These are phyloP conservation scores for Drosophila kohkoa DNA, from an alignment of 1,140 invertebrate genomes.

Conservation along the genomic window DNA sequence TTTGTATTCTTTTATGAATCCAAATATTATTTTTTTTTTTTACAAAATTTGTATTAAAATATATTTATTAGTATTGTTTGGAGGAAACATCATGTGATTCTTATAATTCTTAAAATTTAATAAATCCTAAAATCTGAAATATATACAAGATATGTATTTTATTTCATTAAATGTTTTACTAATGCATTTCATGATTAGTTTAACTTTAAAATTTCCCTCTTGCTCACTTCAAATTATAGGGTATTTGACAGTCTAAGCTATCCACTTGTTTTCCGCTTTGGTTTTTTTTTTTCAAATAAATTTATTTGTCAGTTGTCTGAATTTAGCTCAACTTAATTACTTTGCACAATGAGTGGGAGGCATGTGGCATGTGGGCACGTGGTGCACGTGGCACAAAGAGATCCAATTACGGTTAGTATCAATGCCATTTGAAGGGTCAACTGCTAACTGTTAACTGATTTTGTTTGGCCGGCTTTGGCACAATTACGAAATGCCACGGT, in stretches of 20 bases:
- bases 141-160: too few relatives aligned
- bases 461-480: conserved; percentile 29
- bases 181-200: too few relatives aligned
- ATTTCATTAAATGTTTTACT: too few relatives aligned
- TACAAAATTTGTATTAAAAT: too few relatives aligned
- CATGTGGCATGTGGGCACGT: conserved; percentile 14
- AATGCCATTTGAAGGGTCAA: conserved; percentile 38
- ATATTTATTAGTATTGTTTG: too few relatives aligned
- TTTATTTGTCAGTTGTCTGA: conserved; percentile 29
- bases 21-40: too few relatives aligned
- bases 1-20: too few relatives aligned
- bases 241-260: neutral
- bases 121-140: too few relatives aligned
- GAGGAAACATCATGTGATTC: too few relatives aligned
- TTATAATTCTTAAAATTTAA: too few relatives aligned
- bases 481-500: conserved; percentile 18
- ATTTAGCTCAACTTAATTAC: conserved; percentile 41
- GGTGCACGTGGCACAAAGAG: conserved; percentile 32
- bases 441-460: conserved; percentile 36
- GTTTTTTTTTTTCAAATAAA: conserved; percentile 4
- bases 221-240: neutral
- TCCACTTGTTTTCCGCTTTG: neutral
- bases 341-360: conserved; percentile 18
- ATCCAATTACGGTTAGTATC: conserved; percentile 44
- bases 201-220: too few relatives aligned